Conservation (phyloP, 53 echinoderm and acorn worm genomes). For the Holothuria leucospilota region DNA sequence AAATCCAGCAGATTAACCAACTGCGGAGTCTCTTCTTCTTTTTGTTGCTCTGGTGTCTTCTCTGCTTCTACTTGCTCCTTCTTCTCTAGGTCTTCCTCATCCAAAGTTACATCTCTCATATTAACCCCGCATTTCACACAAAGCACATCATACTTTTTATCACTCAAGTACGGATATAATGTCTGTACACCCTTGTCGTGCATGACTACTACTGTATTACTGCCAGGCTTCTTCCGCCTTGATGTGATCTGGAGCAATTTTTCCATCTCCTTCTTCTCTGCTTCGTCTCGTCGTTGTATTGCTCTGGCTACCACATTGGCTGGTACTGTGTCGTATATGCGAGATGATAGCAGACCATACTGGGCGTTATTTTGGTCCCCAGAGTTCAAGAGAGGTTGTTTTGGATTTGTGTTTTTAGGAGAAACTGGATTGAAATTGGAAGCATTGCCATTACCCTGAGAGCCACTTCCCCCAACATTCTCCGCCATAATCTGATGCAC, state of each 20-base stretch:
- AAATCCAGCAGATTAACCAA: constrained; percentile 86
- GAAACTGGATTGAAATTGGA: constrained; percentile 54
- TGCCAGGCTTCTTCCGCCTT: constrained; percentile 64
- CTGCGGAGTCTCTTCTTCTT: constrained; percentile 49
- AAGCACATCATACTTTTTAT: constrained; percentile 70
- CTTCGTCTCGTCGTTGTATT: constrained; percentile 93
- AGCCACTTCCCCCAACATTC: constrained; percentile 58
- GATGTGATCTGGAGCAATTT: constrained; percentile 79
- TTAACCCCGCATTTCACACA: constrained; percentile 85
- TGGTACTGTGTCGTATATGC: constrained; percentile 94
- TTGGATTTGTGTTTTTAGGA: constrained; percentile 53
- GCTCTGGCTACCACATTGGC: constrained; percentile 92
- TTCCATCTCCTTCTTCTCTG: constrained; percentile 93
- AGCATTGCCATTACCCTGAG: constrained; percentile 35
- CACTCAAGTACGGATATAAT: constrained; percentile 47
- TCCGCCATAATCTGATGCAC: constrained; percentile 99
- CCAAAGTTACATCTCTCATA: constrained; percentile 61
- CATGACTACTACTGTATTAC: constrained; percentile 64
- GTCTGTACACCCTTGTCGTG: constrained; percentile 98
- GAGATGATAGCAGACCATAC: constrained; percentile 72
- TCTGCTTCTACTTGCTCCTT: background rate
- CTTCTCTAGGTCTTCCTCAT: constrained; percentile 55
- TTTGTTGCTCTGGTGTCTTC: background rate
- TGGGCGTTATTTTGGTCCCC: constrained; percentile 49
- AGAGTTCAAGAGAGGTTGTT: constrained; percentile 80